These are phyloP conservation scores for Penaeus vannamei DNA, from an alignment of 1,140 invertebrate species.

Conservation along the genomic window DNA sequence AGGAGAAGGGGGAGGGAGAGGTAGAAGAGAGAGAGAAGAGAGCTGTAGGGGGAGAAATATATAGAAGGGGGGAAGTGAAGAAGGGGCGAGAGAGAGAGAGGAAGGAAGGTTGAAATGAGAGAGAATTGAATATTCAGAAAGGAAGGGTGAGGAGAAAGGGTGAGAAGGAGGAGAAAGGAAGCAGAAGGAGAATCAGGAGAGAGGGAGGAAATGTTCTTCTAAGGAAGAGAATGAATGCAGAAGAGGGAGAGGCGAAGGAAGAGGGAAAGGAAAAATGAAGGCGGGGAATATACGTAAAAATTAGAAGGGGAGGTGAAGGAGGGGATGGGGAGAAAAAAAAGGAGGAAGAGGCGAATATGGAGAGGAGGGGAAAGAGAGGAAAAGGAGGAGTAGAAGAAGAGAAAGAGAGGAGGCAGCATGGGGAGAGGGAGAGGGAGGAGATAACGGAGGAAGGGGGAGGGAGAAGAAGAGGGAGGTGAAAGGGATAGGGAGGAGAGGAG, in stretches of 20 bases:
- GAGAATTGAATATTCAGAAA: too few relatives aligned
- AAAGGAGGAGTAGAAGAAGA: not conserved
- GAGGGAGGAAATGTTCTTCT: too few relatives aligned
- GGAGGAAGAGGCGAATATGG: not conserved
- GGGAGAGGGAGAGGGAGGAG: not conserved
- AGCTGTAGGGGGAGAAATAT: not conserved
- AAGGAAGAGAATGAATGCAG: not conserved
- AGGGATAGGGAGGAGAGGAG: not conserved
- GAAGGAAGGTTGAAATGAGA: not conserved
- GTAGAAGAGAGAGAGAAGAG: not conserved
- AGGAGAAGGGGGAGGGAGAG: not conserved
- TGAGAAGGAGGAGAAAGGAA: too few relatives aligned
- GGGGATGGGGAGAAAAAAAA: not conserved
- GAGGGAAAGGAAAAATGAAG: not conserved
- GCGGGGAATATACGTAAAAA: not conserved
- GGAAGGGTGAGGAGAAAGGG: too few relatives aligned
- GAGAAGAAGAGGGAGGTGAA: too few relatives aligned
- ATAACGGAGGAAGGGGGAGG: not conserved
- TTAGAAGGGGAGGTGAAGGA: not conserved
- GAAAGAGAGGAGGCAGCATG: not conserved
- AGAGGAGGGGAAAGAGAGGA: conserved; percentile 13
- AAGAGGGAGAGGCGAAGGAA: not conserved
- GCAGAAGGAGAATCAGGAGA: too few relatives aligned
- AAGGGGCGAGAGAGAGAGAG: not conserved
- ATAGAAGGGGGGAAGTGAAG: not conserved